phyloP scores from a whole-genome alignment of 2,888 invertebrate genomes.

The Girardia tigrina region DNA sequence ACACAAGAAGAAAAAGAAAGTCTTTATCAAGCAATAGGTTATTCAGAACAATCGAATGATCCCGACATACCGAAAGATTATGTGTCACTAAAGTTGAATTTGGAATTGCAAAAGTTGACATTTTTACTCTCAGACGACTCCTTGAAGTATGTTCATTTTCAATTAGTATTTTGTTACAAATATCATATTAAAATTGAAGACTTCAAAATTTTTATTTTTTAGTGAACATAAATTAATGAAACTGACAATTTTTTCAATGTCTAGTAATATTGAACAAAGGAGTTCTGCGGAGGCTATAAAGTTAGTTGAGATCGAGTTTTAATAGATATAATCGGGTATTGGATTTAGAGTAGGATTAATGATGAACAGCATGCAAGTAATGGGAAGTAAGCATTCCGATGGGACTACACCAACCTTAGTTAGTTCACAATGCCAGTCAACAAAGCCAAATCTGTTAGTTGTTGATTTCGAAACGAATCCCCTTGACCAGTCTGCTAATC shows the following conservation, averaged over 20 bases:
- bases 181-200: no score
- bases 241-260: not conserved
- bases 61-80: conserved; percentile 55
- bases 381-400: not conserved
- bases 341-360: not conserved
- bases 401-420: not conserved
- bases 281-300: not conserved
- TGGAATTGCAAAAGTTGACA: conserved; percentile 63
- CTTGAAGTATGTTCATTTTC: not conserved
- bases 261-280: not conserved
- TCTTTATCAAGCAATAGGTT: conserved; percentile 83
- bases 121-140: conserved; percentile 59
- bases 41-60: conserved; percentile 65
- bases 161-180: not conserved
- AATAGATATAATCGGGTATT: not conserved
- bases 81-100: conserved; percentile 64
- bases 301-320: conserved; percentile 31
- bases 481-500: conserved; percentile 65
- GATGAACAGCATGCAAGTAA: conserved; percentile 12
- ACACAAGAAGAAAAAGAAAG: conserved; percentile 78
- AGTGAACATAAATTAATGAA: not conserved
- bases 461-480: conserved; percentile 84
- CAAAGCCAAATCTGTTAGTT: conserved; percentile 56
- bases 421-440: not conserved
- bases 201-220: no score